A percentile compares a stretch with the other conserved stretches of the same genome.
Evolutionary conservation across 2,113 vertebrate species (phyloP).

Genomic region (Thymallus thymallus): DNA sequence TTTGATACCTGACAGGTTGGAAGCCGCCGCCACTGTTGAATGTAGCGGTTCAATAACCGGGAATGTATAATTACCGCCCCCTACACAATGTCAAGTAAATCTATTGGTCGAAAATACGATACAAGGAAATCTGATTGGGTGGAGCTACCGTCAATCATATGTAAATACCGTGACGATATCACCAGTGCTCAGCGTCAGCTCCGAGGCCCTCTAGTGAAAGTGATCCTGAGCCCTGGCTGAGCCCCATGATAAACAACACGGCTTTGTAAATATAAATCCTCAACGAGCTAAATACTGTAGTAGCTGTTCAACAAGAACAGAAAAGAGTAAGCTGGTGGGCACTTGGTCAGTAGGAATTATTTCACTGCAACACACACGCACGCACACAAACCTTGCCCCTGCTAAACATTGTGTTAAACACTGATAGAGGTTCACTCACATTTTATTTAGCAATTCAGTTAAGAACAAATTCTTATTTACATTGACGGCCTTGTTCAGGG

Average conservation of each 20-base stretch:
- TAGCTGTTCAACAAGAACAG: too few relatives aligned
- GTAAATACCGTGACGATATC: neutral
- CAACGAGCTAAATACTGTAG: too few relatives aligned
- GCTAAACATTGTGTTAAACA: too few relatives aligned
- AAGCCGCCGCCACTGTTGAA: slow-evolving; percentile 36
- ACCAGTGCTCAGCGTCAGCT: neutral
- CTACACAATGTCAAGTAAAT: slow-evolving; percentile 2
- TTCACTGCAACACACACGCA: too few relatives aligned
- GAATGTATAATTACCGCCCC: slow-evolving; percentile 71
- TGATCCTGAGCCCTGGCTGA: neutral
- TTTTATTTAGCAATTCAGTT: too few relatives aligned
- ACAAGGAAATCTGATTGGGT: neutral
- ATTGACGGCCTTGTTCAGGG: too few relatives aligned
- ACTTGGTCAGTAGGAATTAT: too few relatives aligned
- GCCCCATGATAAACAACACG: too few relatives aligned
- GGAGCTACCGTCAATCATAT: neutral
- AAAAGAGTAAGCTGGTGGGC: too few relatives aligned
- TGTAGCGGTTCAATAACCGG: slow-evolving; percentile 71
- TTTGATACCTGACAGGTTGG: slow-evolving; percentile 8
- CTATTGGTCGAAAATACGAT: slow-evolving; percentile 34
- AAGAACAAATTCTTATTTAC: too few relatives aligned
- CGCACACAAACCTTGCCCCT: neutral
- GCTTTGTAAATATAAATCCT: too few relatives aligned
- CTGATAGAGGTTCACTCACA: too few relatives aligned
- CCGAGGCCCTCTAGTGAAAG: neutral